Evolutionary conservation across 1,140 invertebrate species (phyloP).

Genomic region (Drosophila setifemur): DNA sequence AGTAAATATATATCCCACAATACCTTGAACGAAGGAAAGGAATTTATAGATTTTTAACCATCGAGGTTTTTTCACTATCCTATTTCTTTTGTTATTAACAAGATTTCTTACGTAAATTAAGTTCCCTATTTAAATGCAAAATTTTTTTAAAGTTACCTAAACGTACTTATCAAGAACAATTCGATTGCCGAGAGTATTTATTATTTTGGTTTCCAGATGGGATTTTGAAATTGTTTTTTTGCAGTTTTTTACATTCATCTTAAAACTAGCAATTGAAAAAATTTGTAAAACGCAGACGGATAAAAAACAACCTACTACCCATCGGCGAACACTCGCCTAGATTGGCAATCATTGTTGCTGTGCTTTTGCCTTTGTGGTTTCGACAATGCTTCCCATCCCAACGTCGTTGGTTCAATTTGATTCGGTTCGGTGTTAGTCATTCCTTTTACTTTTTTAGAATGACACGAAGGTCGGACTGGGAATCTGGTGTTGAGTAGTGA

Average conservation of each 20-base stretch:
- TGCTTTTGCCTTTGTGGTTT: constrained; percentile 49
- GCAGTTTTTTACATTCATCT: constrained; percentile 15
- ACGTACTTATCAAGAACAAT: too few species aligned
- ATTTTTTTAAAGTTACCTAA: too few species aligned
- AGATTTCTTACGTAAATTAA: too few species aligned
- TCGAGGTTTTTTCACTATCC: too few species aligned
- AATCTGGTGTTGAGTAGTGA: neutral
- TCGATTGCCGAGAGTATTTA: too few species aligned
- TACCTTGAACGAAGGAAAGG: too few species aligned
- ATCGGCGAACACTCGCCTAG: constrained; percentile 43
- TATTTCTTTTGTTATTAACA: too few species aligned
- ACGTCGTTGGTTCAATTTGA: constrained; percentile 19
- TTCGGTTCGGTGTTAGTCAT: constrained; percentile 4
- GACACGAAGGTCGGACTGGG: constrained; percentile 19
- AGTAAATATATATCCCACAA: too few species aligned
- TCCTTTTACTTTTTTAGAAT: constrained; percentile 18
- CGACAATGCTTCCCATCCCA: constrained; percentile 5
- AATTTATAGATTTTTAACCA: too few species aligned
- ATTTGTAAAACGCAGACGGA: constrained; percentile 31
- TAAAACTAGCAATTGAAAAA: constrained; percentile 62
- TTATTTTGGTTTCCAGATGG: too few species aligned
- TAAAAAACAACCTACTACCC: constrained; percentile 11
- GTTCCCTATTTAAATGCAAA: too few species aligned
- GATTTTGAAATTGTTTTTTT: too few species aligned
- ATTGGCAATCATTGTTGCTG: constrained; percentile 45